Base-by-base conservation (phyloP, 2,888 invertebrate genomes). In the Agriopis aurantiaria region DNA sequence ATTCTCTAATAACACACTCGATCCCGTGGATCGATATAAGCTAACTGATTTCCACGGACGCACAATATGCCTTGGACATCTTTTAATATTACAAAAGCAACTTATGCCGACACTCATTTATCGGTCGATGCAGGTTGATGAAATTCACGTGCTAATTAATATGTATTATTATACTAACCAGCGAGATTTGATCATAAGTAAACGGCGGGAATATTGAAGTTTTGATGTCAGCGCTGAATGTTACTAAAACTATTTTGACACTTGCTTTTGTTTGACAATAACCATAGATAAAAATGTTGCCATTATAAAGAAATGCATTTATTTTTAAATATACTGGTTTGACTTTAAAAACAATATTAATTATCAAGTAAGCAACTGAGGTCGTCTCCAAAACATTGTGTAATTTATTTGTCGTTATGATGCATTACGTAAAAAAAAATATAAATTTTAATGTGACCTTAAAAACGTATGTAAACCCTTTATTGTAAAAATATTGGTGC, bases 51-150 rank as follows among this genome's bases (percentile, higher is more conserved):
- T 53, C 51, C 53, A 49, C 58, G 52, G 57, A 59, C 41, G 57
- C 61, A 57, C 62, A 63, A 68, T 8, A 58, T 41, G 68, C 68
- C 68, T 68, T 68, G 68, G 68, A 68, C 68, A 53, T 63, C 58
- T 63, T 55, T 53, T n/a, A 2, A 55, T 12, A 33, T 2, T 6
- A 23, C 14, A 12, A n/a, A 8, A 8, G 23, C 23, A 53, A 33
- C 3, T 23, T 33, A 33, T 3, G 33, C 0, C 33, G 3, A 4
- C 8, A 11, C 0, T 33, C 8, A 17, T 10, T 14, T 43, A 43
- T 43, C 12, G 43, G 8, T 57, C 17, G 17, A 43, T 17, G 17
- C 7, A 10, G 12, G 8, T 55, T 40, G 55, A 55, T 8, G 1
- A 40, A 55, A 40, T 12, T 55, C n/a, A 8, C 23, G 52, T 51